Percentiles rank a stretch among this genome's conserved stretches.
Evolutionary conservation across 2,888 invertebrate genomes (phyloP).

Genomic region (Gandaritis pyraliata): DNA sequence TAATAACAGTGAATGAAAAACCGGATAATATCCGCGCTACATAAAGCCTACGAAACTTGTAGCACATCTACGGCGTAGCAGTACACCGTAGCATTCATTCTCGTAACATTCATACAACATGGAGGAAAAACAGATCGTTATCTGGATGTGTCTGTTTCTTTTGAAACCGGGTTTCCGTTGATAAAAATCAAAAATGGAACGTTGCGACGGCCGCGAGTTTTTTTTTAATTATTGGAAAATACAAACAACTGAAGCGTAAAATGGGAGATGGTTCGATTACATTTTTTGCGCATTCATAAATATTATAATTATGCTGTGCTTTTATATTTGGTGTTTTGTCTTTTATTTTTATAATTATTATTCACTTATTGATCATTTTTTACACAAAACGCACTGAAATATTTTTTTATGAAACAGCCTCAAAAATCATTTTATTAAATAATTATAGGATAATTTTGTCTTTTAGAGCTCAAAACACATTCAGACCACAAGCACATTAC

Average conservation of each 20-base stretch:
- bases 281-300: constrained; percentile 3
- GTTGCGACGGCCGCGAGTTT: constrained; percentile 17
- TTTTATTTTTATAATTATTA: too few relatives aligned
- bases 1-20: too few relatives aligned
- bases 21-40: neutral
- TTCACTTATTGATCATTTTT: too few relatives aligned
- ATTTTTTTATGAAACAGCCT: too few relatives aligned
- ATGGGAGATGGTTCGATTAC: constrained; percentile 25
- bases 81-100: constrained; percentile 4
- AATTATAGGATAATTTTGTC: too few relatives aligned
- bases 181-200: constrained; percentile 33
- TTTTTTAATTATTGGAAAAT: constrained; percentile 44
- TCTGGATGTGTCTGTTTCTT: constrained; percentile 32
- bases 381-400: too few relatives aligned
- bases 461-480: too few relatives aligned
- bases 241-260: constrained; percentile 25
- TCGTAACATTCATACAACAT: constrained; percentile 15
- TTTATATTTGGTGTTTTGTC: neutral
- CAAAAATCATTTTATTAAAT: too few relatives aligned
- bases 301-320: neutral
- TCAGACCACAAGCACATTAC: constrained; percentile 3
- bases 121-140: constrained; percentile 35
- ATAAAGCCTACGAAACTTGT: constrained; percentile 28
- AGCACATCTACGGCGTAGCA: constrained; percentile 24
- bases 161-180: constrained; percentile 29